Percentiles rank a stretch among this genome's conserved stretches.
These are phyloP conservation scores for Strix uralensis DNA, from an alignment of 2,113 vertebrate species.

Conservation along the genomic window DNA sequence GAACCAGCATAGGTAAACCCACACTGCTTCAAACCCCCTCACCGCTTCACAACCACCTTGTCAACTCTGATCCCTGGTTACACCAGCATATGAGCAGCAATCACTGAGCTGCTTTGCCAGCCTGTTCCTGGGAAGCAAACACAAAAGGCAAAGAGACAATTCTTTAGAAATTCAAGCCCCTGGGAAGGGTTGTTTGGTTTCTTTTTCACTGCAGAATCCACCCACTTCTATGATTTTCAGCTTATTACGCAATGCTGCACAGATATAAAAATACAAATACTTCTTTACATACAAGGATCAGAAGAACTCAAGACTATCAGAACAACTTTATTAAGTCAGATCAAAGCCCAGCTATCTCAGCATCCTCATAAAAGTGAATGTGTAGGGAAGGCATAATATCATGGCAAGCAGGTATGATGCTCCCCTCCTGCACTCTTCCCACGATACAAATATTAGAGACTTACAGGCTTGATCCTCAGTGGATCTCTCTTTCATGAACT, in stretches of 20 bases:
- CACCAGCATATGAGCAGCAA: neutral
- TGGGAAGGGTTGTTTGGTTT: neutral
- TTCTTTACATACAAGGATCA: neutral
- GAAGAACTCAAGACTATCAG: conserved; percentile 2
- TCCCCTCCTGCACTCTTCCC: neutral
- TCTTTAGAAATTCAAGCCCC: neutral
- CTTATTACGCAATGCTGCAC: neutral
- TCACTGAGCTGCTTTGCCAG: neutral
- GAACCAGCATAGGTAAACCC: neutral
- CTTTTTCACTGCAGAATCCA: neutral
- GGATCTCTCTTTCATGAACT: neutral
- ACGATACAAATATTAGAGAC: neutral
- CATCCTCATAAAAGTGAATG: neutral
- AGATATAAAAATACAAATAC: conserved; percentile 5
- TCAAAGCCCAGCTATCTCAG: conserved; percentile 7
- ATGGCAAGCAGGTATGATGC: neutral
- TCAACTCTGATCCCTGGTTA: neutral
- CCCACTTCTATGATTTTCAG: neutral
- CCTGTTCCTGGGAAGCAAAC: neutral
- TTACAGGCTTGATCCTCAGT: neutral
- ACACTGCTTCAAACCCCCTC: neutral
- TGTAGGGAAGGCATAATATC: neutral
- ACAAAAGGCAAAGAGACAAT: neutral
- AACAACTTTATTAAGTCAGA: conserved; percentile 34
- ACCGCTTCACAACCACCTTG: neutral